Evolutionary conservation across 2,113 vertebrate genomes (phyloP).

Genomic region (Pungitius pungitius): DNA sequence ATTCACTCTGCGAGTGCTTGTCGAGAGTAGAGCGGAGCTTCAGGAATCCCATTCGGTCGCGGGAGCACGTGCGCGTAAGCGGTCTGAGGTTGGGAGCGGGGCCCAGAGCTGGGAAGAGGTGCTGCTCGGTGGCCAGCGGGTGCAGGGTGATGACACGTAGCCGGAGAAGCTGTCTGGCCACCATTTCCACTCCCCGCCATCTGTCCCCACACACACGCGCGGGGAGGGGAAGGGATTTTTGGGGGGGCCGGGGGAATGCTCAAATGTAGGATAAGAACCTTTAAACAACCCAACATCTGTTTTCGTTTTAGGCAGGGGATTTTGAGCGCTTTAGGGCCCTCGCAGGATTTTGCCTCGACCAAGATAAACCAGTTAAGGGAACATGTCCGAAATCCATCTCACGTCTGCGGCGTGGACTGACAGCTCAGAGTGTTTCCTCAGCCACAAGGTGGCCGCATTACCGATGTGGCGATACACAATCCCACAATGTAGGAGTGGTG

Average conservation of each 20-base stretch:
- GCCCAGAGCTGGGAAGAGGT: constrained; percentile 49
- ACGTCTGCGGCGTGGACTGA: constrained; percentile 55
- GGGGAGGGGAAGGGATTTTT: constrained; percentile 54
- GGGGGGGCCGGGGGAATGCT: constrained; percentile 47
- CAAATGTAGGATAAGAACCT: constrained; percentile 65
- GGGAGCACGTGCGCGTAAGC: constrained; percentile 42
- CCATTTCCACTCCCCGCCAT: constrained; percentile 68
- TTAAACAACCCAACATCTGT: constrained; percentile 76
- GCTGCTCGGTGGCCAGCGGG: constrained; percentile 58
- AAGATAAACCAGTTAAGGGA: constrained; percentile 78
- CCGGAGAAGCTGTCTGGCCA: constrained; percentile 71
- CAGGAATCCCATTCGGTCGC: constrained; percentile 51
- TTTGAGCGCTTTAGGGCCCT: constrained; percentile 71
- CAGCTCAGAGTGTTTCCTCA: constrained; percentile 58
- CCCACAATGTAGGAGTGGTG: constrained; percentile 31
- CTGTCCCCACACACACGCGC: constrained; percentile 61
- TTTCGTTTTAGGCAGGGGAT: constrained; percentile 71
- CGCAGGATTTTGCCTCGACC: constrained; percentile 67
- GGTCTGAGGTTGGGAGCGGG: constrained; percentile 57
- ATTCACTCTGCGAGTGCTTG: constrained; percentile 60
- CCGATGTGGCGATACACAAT: constrained; percentile 42
- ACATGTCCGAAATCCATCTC: constrained; percentile 75
- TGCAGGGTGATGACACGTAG: constrained; percentile 66
- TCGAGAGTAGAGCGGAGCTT: constrained; percentile 53
- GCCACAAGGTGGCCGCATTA: constrained; percentile 47